Evolutionary conservation across 2,113 vertebrate species (phyloP), one percentile per base, ranked within the genome.

Genomic region (Craseonycteris thonglongyai): DNA sequence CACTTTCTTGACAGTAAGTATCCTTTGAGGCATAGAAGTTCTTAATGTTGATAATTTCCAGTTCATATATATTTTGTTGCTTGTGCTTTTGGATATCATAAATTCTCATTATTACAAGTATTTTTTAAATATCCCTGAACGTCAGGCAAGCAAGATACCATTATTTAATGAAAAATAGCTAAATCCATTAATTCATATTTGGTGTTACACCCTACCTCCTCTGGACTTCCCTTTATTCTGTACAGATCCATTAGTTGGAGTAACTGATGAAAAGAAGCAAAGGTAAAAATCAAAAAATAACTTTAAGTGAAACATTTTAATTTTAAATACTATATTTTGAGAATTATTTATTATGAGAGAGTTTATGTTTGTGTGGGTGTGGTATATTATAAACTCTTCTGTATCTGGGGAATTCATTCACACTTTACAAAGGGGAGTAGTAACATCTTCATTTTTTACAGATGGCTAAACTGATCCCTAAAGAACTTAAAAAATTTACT

Each of bases 91-190:
- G 58, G 63, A 51, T 10, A 59, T 85, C 47, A 66, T 68, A 61
- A 78, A 69, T 92, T 92, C 68, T 76, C 90, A 47, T 75, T 84
- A 47, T 66, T 88, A 40, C 7, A 79, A 38, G 33, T 19, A 89
- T 84, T 88, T 79, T 83, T 59, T 71, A 71, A 90, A 49, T 93
- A 47, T 45, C 21, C 47, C 8, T n/a, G 35, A 88, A 96, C 54
- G 33, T 35, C 30, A 49, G 13, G 42, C 21, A 88, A 86, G 61
- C 21, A 56, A 24, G 24, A 30, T 26, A 65, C 9, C 24, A 45
- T n/a, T 92, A 45, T 45, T 96, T 91, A 86, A 61, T 83, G 72
- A 90, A 96, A 88, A 95, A 91, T 45, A 78, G 49, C 42, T 68
- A n/a, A 69, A 75, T 7, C 54, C 54, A 22, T 30, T 78, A 84